Evolutionary conservation across 2,797 vertebrate genomes (phyloP).

Genomic region (Cryptoprocta ferox): DNA sequence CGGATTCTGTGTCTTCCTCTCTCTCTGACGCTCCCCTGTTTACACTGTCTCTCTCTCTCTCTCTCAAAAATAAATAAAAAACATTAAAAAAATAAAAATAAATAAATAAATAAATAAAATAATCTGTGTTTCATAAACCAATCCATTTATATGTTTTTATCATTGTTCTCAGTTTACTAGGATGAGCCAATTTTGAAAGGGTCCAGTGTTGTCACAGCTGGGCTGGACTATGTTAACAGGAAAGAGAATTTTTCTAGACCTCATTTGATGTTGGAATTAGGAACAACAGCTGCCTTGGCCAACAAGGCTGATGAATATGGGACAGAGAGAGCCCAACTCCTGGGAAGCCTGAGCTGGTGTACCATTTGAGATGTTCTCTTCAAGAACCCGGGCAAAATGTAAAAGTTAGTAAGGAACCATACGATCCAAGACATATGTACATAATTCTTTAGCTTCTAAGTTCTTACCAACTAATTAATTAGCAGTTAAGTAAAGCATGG

Average conservation of each 20-base stretch:
- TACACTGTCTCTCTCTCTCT: no score
- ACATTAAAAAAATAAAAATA: no score
- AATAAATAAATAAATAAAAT: no score
- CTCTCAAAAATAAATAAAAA: no score
- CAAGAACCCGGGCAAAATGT: neutral
- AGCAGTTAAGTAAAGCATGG: neutral
- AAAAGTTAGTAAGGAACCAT: slow-evolving; percentile 27
- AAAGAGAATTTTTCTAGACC: slow-evolving; percentile 42
- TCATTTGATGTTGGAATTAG: neutral
- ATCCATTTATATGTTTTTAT: slow-evolving; percentile 24
- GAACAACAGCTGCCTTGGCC: neutral
- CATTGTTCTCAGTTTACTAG: slow-evolving; percentile 9
- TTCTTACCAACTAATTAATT: slow-evolving; percentile 13
- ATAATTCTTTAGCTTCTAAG: slow-evolving; percentile 36
- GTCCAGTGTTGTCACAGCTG: slow-evolving; percentile 58
- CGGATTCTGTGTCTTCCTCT: no score
- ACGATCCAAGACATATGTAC: neutral
- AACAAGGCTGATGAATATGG: neutral
- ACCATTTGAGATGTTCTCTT: neutral
- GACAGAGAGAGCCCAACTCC: neutral
- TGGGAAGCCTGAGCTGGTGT: neutral
- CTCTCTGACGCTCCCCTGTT: no score
- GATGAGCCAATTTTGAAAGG: slow-evolving; percentile 49
- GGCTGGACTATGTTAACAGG: neutral
- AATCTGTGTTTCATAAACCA: neutral